Evolutionary conservation across 2,888 invertebrate species (phyloP).

Genomic region (Rapana venosa): DNA sequence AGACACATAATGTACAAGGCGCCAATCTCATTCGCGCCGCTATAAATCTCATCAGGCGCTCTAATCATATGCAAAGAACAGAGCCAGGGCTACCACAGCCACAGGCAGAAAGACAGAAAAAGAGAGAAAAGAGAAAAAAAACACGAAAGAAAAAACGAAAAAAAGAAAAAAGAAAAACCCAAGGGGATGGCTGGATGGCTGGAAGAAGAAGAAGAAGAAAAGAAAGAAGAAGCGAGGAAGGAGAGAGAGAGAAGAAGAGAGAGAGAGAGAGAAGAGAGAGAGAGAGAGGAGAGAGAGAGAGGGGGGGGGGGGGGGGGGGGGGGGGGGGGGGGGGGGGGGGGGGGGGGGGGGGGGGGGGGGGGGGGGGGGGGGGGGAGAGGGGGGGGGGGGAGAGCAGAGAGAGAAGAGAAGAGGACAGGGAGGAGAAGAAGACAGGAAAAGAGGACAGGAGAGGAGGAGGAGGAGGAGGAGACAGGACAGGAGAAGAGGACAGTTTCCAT

Average conservation of each 20-base stretch:
- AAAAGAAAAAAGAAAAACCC: too few relatives aligned
- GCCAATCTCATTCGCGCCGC: too few relatives aligned
- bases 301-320: too few relatives aligned
- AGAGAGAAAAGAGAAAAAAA: too few relatives aligned
- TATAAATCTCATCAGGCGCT: too few relatives aligned
- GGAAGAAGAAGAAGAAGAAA: neutral
- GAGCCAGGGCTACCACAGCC: too few relatives aligned
- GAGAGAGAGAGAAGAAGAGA: slow-evolving; percentile 29
- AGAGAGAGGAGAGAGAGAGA: neutral
- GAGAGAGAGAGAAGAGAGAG: slow-evolving; percentile 19
- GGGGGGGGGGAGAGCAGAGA: neutral
- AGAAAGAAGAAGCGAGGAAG: neutral
- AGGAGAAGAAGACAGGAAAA: neutral
- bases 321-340: neutral
- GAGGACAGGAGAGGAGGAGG: too few relatives aligned
- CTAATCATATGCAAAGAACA: too few relatives aligned
- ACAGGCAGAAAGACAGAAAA: too few relatives aligned
- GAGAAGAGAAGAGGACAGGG: neutral
- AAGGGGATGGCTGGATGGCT: too few relatives aligned
- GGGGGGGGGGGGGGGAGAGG: neutral
- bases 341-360: neutral
- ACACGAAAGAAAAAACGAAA: too few relatives aligned
- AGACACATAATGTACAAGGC: too few relatives aligned
- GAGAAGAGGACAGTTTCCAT: neutral
- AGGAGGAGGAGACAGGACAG: neutral